These are phyloP conservation scores for Thecocarcelia acutangulata DNA, from an alignment of 2,888 invertebrate genomes.

Conservation along the genomic window DNA sequence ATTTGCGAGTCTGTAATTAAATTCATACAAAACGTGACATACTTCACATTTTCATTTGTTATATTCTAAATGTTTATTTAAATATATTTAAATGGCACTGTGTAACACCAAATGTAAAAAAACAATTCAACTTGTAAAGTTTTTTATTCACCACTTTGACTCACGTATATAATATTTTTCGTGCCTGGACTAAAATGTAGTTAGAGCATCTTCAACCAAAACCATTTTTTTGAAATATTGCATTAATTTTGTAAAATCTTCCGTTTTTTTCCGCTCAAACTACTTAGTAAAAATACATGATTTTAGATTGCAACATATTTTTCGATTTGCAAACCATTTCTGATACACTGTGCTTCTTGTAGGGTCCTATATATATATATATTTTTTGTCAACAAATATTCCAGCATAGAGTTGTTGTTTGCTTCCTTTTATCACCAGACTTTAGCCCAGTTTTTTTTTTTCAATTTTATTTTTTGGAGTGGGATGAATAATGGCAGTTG, in stretches of 20 bases:
- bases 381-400: not conserved
- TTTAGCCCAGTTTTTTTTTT: conserved; percentile 27
- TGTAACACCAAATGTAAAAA: not conserved
- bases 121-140: too few relatives aligned
- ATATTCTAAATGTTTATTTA: conserved; percentile 35
- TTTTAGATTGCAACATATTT: not conserved
- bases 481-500: conserved; percentile 6
- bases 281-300: too few relatives aligned
- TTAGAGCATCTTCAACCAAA: too few relatives aligned
- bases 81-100: conserved; percentile 3
- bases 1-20: conserved; percentile 56
- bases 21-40: conserved; percentile 65
- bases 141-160: too few relatives aligned
- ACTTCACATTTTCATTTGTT: conserved; percentile 39
- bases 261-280: too few relatives aligned
- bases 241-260: too few relatives aligned
- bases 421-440: conserved; percentile 4
- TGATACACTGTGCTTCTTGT: conserved; percentile 7
- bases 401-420: not conserved
- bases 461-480: too few relatives aligned
- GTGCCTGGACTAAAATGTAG: too few relatives aligned
- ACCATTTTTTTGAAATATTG: too few relatives aligned
- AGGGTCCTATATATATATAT: not conserved
- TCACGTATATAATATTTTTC: too few relatives aligned
- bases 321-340: too few relatives aligned